Conservation (phyloP, 2,888 invertebrate species). For the Orchesellides sinensis region DNA sequence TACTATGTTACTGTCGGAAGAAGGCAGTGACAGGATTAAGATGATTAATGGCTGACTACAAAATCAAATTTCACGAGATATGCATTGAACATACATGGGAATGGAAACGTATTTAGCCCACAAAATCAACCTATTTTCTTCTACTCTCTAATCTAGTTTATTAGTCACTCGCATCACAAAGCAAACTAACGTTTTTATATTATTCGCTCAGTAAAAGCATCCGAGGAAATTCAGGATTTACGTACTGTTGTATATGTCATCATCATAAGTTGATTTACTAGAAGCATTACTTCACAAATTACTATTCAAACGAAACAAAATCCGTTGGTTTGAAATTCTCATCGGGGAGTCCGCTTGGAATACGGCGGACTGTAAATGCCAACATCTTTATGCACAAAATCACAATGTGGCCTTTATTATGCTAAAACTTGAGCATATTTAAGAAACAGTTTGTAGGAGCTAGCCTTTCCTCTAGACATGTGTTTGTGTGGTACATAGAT, state of each 20-base stretch:
- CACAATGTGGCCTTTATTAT: neutral
- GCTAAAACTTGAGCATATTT: neutral
- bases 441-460: no score
- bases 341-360: slow-evolving; percentile 8
- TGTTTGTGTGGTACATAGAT: no score
- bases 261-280: neutral
- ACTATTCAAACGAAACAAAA: neutral
- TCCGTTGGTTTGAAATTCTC: slow-evolving; percentile 6
- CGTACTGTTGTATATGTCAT: neutral
- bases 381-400: neutral
- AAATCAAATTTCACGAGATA: slow-evolving; percentile 47
- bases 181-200: neutral
- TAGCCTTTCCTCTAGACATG: no score
- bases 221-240: neutral
- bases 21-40: slow-evolving; percentile 52
- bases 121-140: slow-evolving; percentile 1
- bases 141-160: neutral
- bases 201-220: neutral
- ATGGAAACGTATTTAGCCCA: neutral
- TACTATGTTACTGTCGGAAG: slow-evolving; percentile 38
- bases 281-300: neutral
- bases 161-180: neutral
- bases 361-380: no score
- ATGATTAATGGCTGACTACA: slow-evolving; percentile 51
- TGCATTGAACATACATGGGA: neutral